Conservation (phyloP, 2,888 invertebrate species). For the Tachina grossa region DNA sequence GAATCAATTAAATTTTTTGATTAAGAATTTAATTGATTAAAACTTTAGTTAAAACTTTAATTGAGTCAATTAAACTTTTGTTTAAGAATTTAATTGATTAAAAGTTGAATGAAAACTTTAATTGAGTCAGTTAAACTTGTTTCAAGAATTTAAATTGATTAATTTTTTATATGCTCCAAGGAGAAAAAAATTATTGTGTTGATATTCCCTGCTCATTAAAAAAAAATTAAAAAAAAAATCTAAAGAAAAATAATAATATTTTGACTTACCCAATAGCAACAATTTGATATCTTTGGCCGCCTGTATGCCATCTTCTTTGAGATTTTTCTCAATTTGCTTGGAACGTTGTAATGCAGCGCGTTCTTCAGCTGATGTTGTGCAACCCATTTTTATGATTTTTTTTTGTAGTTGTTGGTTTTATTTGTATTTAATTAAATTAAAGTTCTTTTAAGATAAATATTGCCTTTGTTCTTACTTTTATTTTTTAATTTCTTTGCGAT, state of each 20-base stretch:
- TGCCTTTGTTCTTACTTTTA: slow-evolving; percentile 17
- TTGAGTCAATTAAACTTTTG: too few species aligned
- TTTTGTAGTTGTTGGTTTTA: slow-evolving; percentile 21
- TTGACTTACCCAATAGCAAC: slow-evolving; percentile 93
- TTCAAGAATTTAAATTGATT: too few species aligned
- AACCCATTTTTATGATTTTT: slow-evolving; percentile 90
- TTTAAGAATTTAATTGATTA: too few species aligned
- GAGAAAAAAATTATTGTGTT: not conserved
- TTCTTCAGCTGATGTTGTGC: slow-evolving; percentile 99
- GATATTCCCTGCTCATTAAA: not conserved
- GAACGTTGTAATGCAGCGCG: slow-evolving; percentile 98
- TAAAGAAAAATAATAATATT: not conserved
- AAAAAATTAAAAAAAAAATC: not conserved
- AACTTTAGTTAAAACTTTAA: too few species aligned
- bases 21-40: too few species aligned
- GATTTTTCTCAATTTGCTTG: slow-evolving; percentile 97
- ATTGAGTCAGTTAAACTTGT: too few species aligned
- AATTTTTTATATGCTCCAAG: too few species aligned
- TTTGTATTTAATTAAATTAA: slow-evolving; percentile 20
- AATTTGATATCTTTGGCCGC: slow-evolving; percentile 99
- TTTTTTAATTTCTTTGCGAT: slow-evolving; percentile 4
- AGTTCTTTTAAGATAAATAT: slow-evolving; percentile 20
- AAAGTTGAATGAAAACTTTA: too few species aligned
- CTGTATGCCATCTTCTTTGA: slow-evolving; percentile 99
- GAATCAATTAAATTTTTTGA: too few species aligned